These are phyloP conservation scores for Numenius arquata DNA, from an alignment of 2,113 vertebrate genomes.

Conservation along the genomic window DNA sequence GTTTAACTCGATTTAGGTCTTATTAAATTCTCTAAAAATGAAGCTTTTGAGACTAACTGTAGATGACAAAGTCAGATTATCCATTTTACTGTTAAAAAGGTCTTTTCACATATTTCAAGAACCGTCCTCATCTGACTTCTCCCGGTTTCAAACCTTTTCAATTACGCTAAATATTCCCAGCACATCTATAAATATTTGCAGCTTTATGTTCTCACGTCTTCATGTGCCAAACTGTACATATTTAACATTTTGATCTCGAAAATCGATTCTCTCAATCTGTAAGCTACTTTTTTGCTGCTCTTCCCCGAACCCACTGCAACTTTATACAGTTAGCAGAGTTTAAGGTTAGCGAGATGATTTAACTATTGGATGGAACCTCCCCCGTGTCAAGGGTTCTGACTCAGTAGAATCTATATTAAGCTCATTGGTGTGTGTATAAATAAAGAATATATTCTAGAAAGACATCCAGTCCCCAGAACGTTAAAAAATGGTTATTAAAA, in stretches of 20 bases:
- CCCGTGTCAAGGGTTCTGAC: not conserved
- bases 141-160: constrained; percentile 18
- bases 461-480: not conserved
- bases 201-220: constrained; percentile 36
- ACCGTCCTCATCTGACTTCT: constrained; percentile 36
- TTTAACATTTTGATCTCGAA: constrained; percentile 48
- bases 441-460: not conserved
- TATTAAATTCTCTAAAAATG: not conserved
- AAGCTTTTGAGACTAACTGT: not conserved
- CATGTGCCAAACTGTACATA: constrained; percentile 6
- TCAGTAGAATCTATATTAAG: not conserved
- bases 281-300: not conserved
- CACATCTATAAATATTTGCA: constrained; percentile 58
- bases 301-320: not conserved
- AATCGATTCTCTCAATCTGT: not conserved
- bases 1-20: not conserved
- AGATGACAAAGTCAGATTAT: not conserved
- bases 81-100: not conserved
- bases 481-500: not conserved
- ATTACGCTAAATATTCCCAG: constrained; percentile 56
- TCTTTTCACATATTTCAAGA: constrained; percentile 6
- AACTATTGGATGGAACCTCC: not conserved
- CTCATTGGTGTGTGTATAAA: not conserved
- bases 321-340: not conserved
- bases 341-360: not conserved